These are phyloP conservation scores for Nowickia ferox DNA, from an alignment of 2,888 invertebrate genomes.

Conservation along the genomic window DNA sequence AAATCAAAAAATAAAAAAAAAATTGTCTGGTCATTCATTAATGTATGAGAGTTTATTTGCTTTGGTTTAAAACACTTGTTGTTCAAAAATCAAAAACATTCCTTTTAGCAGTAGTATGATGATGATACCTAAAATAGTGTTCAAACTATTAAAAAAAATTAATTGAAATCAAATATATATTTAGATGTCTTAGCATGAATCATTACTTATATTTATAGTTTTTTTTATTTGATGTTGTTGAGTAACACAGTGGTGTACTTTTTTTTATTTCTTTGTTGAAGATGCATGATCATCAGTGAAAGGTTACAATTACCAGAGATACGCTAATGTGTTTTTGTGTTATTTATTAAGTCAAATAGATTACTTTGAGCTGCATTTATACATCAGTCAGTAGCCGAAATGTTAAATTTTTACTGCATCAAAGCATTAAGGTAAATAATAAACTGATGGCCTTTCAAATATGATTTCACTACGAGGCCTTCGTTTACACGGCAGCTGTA, in stretches of 20 bases:
- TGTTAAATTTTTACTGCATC: slow-evolving; percentile 25
- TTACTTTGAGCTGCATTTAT: not conserved
- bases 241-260: slow-evolving; percentile 42
- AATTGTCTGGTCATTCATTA: not conserved
- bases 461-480: not conserved
- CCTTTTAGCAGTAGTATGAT: slow-evolving; percentile 55
- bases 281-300: slow-evolving; percentile 57
- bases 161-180: slow-evolving; percentile 54
- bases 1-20: slow-evolving; percentile 10
- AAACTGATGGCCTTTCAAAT: slow-evolving; percentile 19
- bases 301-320: slow-evolving; percentile 54
- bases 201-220: slow-evolving; percentile 36
- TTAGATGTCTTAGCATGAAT: slow-evolving; percentile 43
- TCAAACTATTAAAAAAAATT: slow-evolving; percentile 17
- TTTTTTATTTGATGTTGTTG: slow-evolving; percentile 13
- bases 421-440: slow-evolving; percentile 33
- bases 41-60: slow-evolving; percentile 4
- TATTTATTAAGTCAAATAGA: slow-evolving; percentile 3
- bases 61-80: slow-evolving; percentile 51
- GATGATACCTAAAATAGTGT: slow-evolving; percentile 19
- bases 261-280: not conserved
- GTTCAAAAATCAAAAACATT: slow-evolving; percentile 37
- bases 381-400: slow-evolving; percentile 31
- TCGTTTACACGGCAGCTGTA: not conserved
- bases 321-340: slow-evolving; percentile 59